phyloP scores from a whole-genome alignment of 2,797 vertebrate genomes.

The Schizopygopsis pylzovi region DNA sequence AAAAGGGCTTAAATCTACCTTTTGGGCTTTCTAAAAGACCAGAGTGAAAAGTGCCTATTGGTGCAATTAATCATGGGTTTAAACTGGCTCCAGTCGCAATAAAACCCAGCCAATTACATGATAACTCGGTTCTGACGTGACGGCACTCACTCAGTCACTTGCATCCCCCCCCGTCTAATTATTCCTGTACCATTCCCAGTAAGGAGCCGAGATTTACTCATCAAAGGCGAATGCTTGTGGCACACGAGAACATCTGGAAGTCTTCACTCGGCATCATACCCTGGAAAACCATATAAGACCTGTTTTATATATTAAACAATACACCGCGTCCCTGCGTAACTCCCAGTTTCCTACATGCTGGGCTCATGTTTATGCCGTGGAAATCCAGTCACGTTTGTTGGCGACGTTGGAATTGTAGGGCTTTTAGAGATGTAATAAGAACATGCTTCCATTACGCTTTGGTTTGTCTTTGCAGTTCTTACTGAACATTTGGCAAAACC shows the following conservation, averaged over 20 bases:
- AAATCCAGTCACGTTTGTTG: constrained; percentile 47
- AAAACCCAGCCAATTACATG: constrained; percentile 62
- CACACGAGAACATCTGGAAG: constrained; percentile 63
- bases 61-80: constrained; percentile 60
- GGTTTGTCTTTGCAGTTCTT: background rate
- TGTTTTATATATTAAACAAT: constrained; percentile 64
- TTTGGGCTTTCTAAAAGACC: constrained; percentile 36
- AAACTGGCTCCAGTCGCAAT: constrained; percentile 63
- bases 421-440: constrained; percentile 26
- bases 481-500: background rate
- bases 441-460: background rate
- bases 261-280: constrained; percentile 62
- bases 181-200: constrained; percentile 57
- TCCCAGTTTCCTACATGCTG: constrained; percentile 54
- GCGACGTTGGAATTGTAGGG: constrained; percentile 45
- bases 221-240: constrained; percentile 57
- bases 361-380: constrained; percentile 50
- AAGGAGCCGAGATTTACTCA: constrained; percentile 53
- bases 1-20: constrained; percentile 56
- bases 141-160: constrained; percentile 42
- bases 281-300: constrained; percentile 57
- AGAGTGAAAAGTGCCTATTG: constrained; percentile 61
- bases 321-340: constrained; percentile 46
- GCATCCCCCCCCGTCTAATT: constrained; percentile 43
- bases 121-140: constrained; percentile 50